These are phyloP conservation scores for Perognathus longimembris DNA, from an alignment of 2,113 vertebrate genomes.

Conservation along the genomic window DNA sequence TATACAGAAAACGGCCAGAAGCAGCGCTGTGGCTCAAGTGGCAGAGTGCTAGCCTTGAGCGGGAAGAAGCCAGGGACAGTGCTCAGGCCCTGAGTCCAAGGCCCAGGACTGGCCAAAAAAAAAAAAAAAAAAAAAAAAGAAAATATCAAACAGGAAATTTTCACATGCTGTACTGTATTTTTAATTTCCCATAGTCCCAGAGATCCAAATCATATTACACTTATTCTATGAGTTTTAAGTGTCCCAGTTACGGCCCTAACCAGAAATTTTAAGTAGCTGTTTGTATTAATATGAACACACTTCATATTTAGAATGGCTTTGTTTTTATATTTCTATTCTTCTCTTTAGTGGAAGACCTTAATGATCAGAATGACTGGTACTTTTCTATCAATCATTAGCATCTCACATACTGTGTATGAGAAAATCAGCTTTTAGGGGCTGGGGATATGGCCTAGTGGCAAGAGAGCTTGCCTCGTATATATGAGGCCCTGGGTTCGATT, in stretches of 20 bases:
- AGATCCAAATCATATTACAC: accelerated
- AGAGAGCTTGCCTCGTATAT: no score
- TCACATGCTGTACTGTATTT: neutral
- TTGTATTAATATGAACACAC: neutral
- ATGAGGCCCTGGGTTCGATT: no score
- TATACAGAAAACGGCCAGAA: no score
- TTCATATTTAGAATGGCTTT: neutral
- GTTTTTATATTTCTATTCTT: neutral
- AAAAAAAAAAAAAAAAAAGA: neutral
- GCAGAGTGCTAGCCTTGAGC: no score
- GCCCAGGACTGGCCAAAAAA: no score
- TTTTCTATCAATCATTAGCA: neutral
- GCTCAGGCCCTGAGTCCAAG: no score
- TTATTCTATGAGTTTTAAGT: neutral
- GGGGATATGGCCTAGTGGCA: no score
- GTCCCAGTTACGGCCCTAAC: no score
- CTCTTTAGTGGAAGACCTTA: neutral
- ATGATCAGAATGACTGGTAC: neutral
- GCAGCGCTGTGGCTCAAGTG: no score
- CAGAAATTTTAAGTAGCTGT: neutral
- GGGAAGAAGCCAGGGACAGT: no score
- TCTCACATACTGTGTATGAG: no score
- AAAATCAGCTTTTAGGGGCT: neutral
- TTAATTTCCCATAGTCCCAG: neutral
- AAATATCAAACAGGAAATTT: neutral